Evolutionary conservation across 2,797 vertebrate genomes (phyloP).

Genomic region (Champsocephalus gunnari): DNA sequence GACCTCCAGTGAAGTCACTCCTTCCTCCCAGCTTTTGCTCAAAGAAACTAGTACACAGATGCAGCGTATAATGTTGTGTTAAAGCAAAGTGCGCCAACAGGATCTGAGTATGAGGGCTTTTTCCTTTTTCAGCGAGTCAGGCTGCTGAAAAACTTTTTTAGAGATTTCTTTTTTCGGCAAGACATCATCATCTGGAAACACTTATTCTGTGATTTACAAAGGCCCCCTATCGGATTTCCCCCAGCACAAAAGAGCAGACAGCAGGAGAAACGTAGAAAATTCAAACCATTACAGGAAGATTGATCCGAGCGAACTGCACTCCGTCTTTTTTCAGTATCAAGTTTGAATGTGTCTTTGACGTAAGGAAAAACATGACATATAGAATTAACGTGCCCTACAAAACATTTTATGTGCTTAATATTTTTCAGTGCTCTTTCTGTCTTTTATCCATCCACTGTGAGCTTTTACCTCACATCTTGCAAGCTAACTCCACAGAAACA

Average conservation of each 20-base stretch:
- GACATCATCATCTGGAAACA: conserved; percentile 87
- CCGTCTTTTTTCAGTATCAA: conserved; percentile 19
- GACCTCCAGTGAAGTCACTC: conserved; percentile 48
- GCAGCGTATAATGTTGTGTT: conserved; percentile 53
- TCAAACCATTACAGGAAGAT: conserved; percentile 68
- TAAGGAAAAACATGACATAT: conserved; percentile 12
- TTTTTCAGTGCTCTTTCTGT: neutral
- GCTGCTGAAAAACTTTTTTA: conserved; percentile 70
- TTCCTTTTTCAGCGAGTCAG: conserved; percentile 58
- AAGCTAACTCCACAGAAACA: conserved; percentile 34
- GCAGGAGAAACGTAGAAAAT: conserved; percentile 65
- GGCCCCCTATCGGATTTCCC: conserved; percentile 83
- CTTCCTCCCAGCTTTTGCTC: conserved; percentile 33
- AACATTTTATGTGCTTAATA: neutral
- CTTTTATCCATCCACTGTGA: conserved; percentile 2
- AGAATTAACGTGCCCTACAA: conserved; percentile 1
- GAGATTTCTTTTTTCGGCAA: conserved; percentile 58
- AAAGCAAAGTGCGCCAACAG: conserved; percentile 65
- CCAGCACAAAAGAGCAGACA: conserved; percentile 76
- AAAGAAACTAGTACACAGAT: conserved; percentile 33
- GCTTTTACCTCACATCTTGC: conserved; percentile 41
- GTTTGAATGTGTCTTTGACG: conserved; percentile 22
- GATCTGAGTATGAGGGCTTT: conserved; percentile 66
- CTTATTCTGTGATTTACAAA: conserved; percentile 85
- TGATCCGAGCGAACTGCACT: conserved; percentile 52